These are phyloP conservation scores for Chironomus striatipennis DNA, from an alignment of 1,140 invertebrate genomes.

Conservation along the genomic window DNA sequence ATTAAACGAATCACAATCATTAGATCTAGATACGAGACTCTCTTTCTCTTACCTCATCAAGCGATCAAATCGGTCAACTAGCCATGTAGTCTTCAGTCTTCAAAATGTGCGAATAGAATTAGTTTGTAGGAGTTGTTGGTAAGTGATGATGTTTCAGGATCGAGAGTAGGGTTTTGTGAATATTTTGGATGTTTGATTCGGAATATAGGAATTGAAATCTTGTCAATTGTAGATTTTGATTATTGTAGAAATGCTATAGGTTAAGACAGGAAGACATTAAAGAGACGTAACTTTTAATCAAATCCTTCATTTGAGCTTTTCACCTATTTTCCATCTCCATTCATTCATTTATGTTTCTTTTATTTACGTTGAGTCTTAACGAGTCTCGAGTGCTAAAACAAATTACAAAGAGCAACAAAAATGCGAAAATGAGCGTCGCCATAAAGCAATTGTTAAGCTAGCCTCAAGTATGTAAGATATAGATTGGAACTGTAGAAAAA, in stretches of 20 bases:
- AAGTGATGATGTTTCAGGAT: too few relatives aligned
- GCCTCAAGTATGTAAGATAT: neutral
- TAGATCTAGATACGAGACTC: neutral
- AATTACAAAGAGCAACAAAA: neutral
- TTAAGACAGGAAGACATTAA: too few relatives aligned
- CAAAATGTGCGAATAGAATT: neutral
- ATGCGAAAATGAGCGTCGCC: neutral
- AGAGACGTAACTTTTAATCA: too few relatives aligned
- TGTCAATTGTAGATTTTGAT: too few relatives aligned
- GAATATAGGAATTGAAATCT: too few relatives aligned
- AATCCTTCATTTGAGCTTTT: neutral
- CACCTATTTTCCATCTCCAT: neutral
- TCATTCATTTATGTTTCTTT: too few relatives aligned
- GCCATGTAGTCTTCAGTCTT: neutral
- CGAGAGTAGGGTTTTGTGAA: too few relatives aligned
- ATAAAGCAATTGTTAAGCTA: neutral
- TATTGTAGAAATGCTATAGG: too few relatives aligned
- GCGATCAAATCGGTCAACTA: neutral
- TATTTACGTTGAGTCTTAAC: neutral
- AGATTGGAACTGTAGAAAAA: neutral
- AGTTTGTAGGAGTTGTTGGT: neutral
- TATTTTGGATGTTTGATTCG: too few relatives aligned
- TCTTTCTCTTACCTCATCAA: neutral
- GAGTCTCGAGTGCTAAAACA: constrained; percentile 12
- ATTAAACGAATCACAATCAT: neutral